A percentile compares a stretch with the other conserved stretches of the same genome.
These are phyloP conservation scores for Sympetrum striolatum DNA, from an alignment of 2,888 invertebrate species.

Conservation along the genomic window DNA sequence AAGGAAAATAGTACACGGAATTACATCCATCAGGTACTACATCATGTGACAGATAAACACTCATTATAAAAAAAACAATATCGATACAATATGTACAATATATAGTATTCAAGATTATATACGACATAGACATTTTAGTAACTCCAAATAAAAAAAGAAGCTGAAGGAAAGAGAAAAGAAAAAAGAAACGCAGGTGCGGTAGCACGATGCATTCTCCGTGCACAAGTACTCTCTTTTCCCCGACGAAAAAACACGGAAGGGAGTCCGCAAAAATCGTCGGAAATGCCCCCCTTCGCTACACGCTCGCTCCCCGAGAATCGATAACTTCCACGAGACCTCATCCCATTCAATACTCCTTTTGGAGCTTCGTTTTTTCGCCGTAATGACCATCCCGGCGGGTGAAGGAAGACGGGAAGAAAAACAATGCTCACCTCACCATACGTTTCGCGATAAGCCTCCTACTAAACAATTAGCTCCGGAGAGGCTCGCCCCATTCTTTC, in stretches of 20 bases:
- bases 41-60: too few species aligned
- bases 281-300: not conserved
- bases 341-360: not conserved
- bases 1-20: too few species aligned
- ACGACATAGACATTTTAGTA: too few species aligned
- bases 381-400: not conserved
- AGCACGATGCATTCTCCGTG: too few species aligned
- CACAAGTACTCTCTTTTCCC: too few species aligned
- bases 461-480: not conserved
- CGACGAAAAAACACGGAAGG: not conserved
- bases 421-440: not conserved
- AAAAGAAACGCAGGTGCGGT: too few species aligned
- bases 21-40: too few species aligned
- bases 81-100: too few species aligned
- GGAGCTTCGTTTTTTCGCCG: not conserved
- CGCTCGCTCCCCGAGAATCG: not conserved
- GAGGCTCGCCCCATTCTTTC: not conserved
- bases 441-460: not conserved
- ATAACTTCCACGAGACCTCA: slow-evolving; percentile 13
- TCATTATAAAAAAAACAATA: too few species aligned
- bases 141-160: too few species aligned
- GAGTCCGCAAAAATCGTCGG: not conserved
- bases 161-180: too few species aligned
- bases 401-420: not conserved
- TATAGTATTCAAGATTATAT: too few species aligned